phyloP scores from a whole-genome alignment of 2,888 invertebrate species.

The Tiliacea citrago region DNA sequence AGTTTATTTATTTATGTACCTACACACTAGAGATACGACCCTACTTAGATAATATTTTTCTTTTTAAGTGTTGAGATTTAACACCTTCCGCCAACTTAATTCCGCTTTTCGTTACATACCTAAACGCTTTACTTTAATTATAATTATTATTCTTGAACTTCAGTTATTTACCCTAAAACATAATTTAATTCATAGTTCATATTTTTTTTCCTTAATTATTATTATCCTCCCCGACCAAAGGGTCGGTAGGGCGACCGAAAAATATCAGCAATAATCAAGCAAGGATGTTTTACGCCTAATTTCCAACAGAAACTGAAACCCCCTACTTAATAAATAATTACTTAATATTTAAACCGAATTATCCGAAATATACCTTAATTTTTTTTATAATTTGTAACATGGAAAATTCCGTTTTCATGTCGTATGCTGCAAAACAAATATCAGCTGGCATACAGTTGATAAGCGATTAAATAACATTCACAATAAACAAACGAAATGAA shows the following conservation, averaged over 20 bases:
- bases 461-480: slow-evolving; percentile 56
- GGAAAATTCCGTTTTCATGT: slow-evolving; percentile 25
- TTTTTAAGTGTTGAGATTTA: neutral
- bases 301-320: slow-evolving; percentile 30
- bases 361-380: neutral
- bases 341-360: neutral
- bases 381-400: neutral
- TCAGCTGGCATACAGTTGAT: slow-evolving; percentile 48
- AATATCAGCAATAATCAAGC: slow-evolving; percentile 41
- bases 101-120: neutral
- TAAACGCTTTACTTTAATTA: neutral
- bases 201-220: no score
- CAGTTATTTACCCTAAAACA: neutral
- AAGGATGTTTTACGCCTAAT: slow-evolving; percentile 7
- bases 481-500: slow-evolving; percentile 62
- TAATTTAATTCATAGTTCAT: neutral
- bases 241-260: neutral
- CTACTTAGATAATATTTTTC: neutral
- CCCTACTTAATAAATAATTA: neutral
- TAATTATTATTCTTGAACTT: neutral
- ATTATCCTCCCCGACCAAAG: neutral
- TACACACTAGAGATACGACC: no score
- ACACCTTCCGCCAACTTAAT: neutral
- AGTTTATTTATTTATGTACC: neutral
- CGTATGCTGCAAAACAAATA: slow-evolving; percentile 24